Evolutionary conservation across 2,888 invertebrate genomes (phyloP), one percentile per base, ranked within the genome.

Genomic region (Patella caerulea): DNA sequence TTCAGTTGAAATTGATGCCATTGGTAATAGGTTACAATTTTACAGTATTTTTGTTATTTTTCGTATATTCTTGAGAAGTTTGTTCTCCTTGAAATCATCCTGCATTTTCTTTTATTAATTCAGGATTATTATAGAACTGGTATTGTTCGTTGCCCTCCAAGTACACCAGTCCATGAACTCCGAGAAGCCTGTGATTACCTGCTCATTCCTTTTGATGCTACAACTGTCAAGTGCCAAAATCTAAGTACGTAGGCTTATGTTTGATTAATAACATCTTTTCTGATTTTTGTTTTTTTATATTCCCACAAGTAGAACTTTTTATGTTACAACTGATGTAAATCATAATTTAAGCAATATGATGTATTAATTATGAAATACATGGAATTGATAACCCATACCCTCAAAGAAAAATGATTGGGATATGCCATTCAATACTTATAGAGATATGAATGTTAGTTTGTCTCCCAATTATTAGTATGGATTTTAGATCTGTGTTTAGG

Each of bases 151-250:
- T 99, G 99, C 90, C 99, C 99, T 0, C 97, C 98, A 0, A 96
- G 97, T 0, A 97, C 99, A 0, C 95, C 97, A 0, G 98, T 99
- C 69, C 97, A 97, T 88, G 99, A 99, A 92, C 92, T 99, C 83
- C 93, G 98, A 81, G 99, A 99, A 92, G 99, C 99, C 29, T 99
- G 99, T 91, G 99, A 99, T 92, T 99, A 99, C 92, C 93, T 99
- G 77, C 94, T 99, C 71, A 96, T 99, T 89, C 99, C 99, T 17
- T 99, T 99, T 91, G 98, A 98, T 93, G 97, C 98, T 14, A 95
- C 84, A 73, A 91, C 91, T 59, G 85, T 99, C 76, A 95, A 97
- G 88, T 98, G 98, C 92, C 96, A 98, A 94, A 98, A 99, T 93
- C 94, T 99, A 82, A 94, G 98, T 96, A 93, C 94, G 95, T 86